Base-by-base conservation (phyloP, 2,888 invertebrate genomes). In the Priocnemis perturbator region DNA sequence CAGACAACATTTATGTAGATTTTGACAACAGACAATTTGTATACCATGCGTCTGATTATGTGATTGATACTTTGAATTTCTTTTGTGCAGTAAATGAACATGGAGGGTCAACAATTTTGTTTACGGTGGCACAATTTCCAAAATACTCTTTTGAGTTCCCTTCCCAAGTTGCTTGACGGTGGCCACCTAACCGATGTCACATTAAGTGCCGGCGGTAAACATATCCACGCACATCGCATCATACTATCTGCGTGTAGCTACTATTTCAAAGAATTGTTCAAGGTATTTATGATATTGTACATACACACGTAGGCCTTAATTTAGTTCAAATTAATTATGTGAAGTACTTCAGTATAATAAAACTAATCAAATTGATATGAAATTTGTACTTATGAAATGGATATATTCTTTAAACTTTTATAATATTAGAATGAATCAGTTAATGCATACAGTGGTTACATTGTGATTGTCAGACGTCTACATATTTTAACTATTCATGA, bases 161-260 rank as follows among this genome's bases (percentile, higher is more conserved):
- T 96, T 84, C 95, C 95, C 55, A 93, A 94, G 77, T 91, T 96
- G 85, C 91, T 96, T 79, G 94, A 94, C 83, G 93, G 94, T 65
- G 96, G 96, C 79, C 93, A 95, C 88, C 91, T 96, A 83, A 95
- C 96, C 64, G 96, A 97, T 89, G 96, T 97, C 59, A 97, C 96
- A 14, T 91, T 97, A 57, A 95, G 95, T 76, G 96, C 96, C 4
- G 95, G 94, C 81, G 95, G 96, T 21, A 93, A 95, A 71, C 93
- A 94, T n/a, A 91, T 97, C 77, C 94, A 94, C 82, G 97, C 97
- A 0, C 97, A 97, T 89, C 93, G 94, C 83, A 93, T 97, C 61
- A 95, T 97, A 60, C 90, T 97, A 66, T 97, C 97, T 26, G 95
- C 96, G 74, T 97, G 97, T 90, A 97, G 97, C 89, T 94, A 94